A percentile compares a stretch with the other conserved stretches of the same genome.
These are phyloP conservation scores for Ptyas mucosa DNA, from an alignment of 2,113 vertebrate species.

Conservation along the genomic window DNA sequence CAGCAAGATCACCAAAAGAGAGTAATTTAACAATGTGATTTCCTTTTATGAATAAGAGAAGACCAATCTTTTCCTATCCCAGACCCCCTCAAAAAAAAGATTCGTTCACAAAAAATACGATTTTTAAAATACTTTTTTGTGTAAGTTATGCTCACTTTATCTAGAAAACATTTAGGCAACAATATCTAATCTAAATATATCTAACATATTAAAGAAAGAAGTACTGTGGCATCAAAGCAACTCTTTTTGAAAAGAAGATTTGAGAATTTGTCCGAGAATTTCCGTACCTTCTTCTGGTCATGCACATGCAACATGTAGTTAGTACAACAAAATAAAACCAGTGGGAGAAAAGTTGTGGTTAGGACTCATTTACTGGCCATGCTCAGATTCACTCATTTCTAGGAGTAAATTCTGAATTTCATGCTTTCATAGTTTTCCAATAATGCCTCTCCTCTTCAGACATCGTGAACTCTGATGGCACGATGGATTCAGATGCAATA, in stretches of 20 bases:
- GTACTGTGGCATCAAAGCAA: constrained; percentile 24
- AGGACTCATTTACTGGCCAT: constrained; percentile 80
- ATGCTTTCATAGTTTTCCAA: constrained; percentile 9
- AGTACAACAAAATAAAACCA: constrained; percentile 51
- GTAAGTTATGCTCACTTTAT: neutral
- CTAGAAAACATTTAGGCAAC: neutral
- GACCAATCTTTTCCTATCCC: constrained; percentile 15
- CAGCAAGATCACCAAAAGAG: neutral
- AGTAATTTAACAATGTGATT: constrained; percentile 8
- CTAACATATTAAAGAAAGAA: constrained; percentile 19
- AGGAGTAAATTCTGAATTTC: constrained; percentile 41
- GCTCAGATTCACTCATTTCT: constrained; percentile 64
- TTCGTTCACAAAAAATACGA: constrained; percentile 13
- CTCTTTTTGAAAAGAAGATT: constrained; percentile 38
- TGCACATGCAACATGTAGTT: constrained; percentile 76
- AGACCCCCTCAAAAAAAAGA: constrained; percentile 6
- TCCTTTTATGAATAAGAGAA: constrained; percentile 10
- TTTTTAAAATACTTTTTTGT: constrained; percentile 6
- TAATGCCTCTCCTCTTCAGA: neutral
- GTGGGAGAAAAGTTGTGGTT: constrained; percentile 48
- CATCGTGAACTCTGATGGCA: neutral
- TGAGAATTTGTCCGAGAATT: constrained; percentile 46
- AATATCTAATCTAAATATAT: constrained; percentile 18
- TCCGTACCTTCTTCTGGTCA: constrained; percentile 62
- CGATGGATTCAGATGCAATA: constrained; percentile 29